Percentiles rank a stretch among this genome's conserved stretches.
Evolutionary conservation across 2,113 vertebrate species (phyloP).

Genomic region (Deroptyus accipitrinus): DNA sequence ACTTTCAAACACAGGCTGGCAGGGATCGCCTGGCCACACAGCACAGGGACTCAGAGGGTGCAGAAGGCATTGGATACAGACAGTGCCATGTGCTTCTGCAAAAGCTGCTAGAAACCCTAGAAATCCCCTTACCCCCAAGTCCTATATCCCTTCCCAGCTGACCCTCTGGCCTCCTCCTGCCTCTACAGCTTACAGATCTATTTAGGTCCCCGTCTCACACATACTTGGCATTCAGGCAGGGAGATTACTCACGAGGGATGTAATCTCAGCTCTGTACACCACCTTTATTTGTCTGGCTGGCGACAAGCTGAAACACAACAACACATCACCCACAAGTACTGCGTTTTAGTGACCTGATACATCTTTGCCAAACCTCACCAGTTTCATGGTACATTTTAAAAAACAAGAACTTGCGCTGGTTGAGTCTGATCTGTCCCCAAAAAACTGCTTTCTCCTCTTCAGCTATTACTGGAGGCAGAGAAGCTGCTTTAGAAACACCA

Average conservation of each 20-base stretch:
- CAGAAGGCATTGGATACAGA: neutral
- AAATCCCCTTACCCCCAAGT: neutral
- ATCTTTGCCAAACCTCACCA: neutral
- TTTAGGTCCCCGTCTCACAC: neutral
- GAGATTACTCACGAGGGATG: neutral
- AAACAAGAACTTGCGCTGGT: neutral
- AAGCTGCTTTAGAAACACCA: neutral
- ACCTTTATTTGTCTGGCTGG: neutral
- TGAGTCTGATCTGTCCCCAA: neutral
- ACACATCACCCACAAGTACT: fast-evolving
- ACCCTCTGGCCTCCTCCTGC: neutral
- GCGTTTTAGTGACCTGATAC: neutral
- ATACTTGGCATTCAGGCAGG: neutral
- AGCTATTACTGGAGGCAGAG: neutral
- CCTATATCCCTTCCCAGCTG: neutral
- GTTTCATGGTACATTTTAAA: neutral
- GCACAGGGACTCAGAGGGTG: fast-evolving
- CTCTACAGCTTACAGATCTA: neutral
- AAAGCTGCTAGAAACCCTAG: neutral
- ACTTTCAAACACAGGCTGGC: neutral
- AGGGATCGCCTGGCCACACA: neutral
- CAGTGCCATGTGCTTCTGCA: neutral
- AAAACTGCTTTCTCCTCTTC: neutral
- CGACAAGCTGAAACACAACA: neutral
- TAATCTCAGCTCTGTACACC: neutral